These are phyloP conservation scores for Drosophila grimshawi DNA, from an alignment of 1,140 invertebrate species.

Conservation along the genomic window DNA sequence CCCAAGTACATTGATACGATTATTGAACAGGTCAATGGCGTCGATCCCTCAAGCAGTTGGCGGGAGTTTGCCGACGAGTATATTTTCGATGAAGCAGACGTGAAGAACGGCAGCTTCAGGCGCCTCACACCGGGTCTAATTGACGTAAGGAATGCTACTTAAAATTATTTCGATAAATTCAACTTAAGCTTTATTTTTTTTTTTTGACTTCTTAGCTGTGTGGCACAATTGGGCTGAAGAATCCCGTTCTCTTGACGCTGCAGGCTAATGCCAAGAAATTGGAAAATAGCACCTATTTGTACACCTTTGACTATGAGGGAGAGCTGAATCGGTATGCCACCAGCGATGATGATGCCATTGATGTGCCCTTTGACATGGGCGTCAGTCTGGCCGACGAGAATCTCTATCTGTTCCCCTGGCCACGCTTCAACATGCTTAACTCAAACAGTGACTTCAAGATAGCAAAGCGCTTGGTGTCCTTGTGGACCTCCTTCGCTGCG, in stretches of 20 bases:
- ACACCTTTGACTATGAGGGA: constrained; percentile 79
- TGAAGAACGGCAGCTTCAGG: constrained; percentile 73
- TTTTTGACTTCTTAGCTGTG: constrained; percentile 55
- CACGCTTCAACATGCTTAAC: constrained; percentile 58
- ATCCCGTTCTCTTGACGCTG: constrained; percentile 75
- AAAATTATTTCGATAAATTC: background rate
- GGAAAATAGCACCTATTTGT: constrained; percentile 75
- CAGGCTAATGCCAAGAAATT: constrained; percentile 81
- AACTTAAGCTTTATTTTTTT: background rate
- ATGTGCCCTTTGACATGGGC: constrained; percentile 78
- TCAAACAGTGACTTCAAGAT: constrained; percentile 74
- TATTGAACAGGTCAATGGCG: constrained; percentile 76
- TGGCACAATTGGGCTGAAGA: constrained; percentile 77
- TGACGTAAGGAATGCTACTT: constrained; percentile 47
- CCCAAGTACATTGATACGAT: constrained; percentile 72
- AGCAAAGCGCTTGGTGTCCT: constrained; percentile 69
- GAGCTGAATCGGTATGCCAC: constrained; percentile 72
- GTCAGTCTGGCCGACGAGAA: constrained; percentile 82
- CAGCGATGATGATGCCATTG: constrained; percentile 46
- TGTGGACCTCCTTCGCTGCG: constrained; percentile 80
- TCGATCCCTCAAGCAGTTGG: constrained; percentile 75
- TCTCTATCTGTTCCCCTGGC: constrained; percentile 84
- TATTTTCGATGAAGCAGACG: constrained; percentile 60
- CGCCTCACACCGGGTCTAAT: constrained; percentile 72
- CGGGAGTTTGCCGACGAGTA: constrained; percentile 71